These are phyloP conservation scores for Elysia crispata DNA, from an alignment of 2,888 invertebrate species.

Conservation along the genomic window DNA sequence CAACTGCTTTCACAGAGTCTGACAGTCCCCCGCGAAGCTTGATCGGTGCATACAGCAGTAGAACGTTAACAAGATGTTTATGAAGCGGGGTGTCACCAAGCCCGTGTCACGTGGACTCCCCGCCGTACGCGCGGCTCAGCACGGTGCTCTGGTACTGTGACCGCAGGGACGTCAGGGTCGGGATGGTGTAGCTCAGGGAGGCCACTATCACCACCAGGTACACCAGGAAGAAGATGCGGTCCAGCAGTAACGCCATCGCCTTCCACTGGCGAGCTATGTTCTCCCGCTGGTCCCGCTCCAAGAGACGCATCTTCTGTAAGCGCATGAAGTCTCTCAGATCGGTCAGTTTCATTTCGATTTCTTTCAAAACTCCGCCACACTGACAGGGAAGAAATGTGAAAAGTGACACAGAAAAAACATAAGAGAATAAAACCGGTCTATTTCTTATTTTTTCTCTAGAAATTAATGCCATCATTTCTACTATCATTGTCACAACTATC, in stretches of 20 bases:
- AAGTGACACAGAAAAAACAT: not conserved
- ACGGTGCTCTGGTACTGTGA: conserved; percentile 51
- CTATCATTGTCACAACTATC: too few relatives aligned
- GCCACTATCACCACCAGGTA: conserved; percentile 71
- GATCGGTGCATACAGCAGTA: too few relatives aligned
- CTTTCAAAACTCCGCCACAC: conserved; percentile 53
- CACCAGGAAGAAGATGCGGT: conserved; percentile 74
- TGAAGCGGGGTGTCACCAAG: too few relatives aligned
- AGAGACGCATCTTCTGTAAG: conserved; percentile 64
- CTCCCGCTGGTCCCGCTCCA: conserved; percentile 71
- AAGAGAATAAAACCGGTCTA: not conserved
- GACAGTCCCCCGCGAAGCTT: too few relatives aligned
- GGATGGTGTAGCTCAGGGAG: conserved; percentile 66
- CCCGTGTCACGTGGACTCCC: not conserved
- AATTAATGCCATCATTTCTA: too few relatives aligned
- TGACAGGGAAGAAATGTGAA: not conserved
- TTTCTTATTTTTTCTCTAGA: not conserved
- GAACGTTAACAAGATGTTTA: too few relatives aligned
- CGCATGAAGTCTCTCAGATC: conserved; percentile 65
- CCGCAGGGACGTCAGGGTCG: conserved; percentile 46
- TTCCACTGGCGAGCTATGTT: conserved; percentile 74
- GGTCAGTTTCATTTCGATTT: conserved; percentile 62
- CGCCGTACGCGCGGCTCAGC: conserved; percentile 28
- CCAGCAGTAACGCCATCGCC: conserved; percentile 73
- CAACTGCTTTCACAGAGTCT: too few relatives aligned